A percentile compares a stretch with the other conserved stretches of the same genome.
These are phyloP conservation scores for Xenentodon cancila DNA, from an alignment of 2,797 vertebrate species.

Conservation along the genomic window DNA sequence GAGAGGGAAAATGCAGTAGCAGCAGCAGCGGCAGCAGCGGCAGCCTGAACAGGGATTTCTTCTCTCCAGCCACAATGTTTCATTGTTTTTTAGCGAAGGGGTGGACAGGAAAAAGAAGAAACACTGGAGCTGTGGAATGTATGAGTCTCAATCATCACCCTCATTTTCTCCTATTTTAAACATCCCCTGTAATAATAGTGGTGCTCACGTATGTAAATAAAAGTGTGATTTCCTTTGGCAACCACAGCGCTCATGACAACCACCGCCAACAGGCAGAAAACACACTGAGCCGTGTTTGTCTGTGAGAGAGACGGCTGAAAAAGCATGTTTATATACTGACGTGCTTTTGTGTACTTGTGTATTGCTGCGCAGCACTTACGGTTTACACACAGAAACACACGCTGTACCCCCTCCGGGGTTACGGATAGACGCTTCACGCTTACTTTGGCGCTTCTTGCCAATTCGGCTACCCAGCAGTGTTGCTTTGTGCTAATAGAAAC, in stretches of 20 bases:
- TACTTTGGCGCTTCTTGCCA: conserved; percentile 20
- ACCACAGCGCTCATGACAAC: conserved; percentile 44
- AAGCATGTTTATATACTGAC: conserved; percentile 37
- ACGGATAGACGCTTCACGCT: no score
- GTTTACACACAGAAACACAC: conserved; percentile 37
- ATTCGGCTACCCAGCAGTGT: conserved; percentile 40
- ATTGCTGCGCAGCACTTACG: conserved; percentile 15
- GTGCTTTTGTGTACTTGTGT: conserved; percentile 49
- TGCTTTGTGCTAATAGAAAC: conserved; percentile 48
- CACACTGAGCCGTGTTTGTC: conserved; percentile 45
- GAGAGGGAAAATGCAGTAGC: conserved; percentile 9
- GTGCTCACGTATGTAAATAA: conserved; percentile 63
- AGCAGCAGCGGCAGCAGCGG: conserved; percentile 15
- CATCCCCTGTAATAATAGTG: conserved; percentile 65
- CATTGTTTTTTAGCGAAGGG: conserved; percentile 64
- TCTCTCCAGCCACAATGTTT: conserved; percentile 69
- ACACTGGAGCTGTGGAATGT: conserved; percentile 70
- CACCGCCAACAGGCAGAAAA: conserved; percentile 50
- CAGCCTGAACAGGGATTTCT: conserved; percentile 51
- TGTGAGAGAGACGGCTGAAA: conserved; percentile 27
- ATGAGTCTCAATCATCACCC: conserved; percentile 61
- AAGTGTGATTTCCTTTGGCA: conserved; percentile 68
- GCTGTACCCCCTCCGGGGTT: conserved; percentile 36
- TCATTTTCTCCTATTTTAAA: conserved; percentile 55
- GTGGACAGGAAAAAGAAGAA: conserved; percentile 25